Evolutionary conservation across 2,888 invertebrate species (phyloP).

Genomic region (Serripes groenlandicus): DNA sequence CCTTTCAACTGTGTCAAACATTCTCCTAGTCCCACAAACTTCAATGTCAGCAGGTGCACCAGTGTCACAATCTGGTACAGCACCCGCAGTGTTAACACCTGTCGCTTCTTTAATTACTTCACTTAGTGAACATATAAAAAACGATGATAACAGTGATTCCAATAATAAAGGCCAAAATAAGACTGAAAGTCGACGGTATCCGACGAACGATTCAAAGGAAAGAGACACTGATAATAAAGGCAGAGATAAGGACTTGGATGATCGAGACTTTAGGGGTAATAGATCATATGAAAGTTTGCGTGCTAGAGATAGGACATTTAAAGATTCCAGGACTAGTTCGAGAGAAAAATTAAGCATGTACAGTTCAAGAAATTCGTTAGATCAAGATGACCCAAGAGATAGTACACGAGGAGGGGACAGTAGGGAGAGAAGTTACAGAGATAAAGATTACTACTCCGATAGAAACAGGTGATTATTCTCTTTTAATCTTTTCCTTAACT

Average conservation of each 20-base stretch:
- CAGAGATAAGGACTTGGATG: constrained; percentile 43
- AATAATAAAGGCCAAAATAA: constrained; percentile 23
- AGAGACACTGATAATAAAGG: constrained; percentile 40
- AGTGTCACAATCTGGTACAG: neutral
- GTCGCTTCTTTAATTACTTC: constrained; percentile 68
- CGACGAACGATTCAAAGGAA: no score
- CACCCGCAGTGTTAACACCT: constrained; percentile 56
- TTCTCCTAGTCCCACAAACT: constrained; percentile 78
- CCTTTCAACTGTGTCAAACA: constrained; percentile 72
- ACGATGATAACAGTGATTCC: constrained; percentile 33
- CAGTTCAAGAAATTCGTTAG: constrained; percentile 58
- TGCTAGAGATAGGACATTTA: constrained; percentile 54
- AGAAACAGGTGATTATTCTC: constrained; percentile 46
- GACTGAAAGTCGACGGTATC: constrained; percentile 29
- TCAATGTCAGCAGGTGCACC: neutral
- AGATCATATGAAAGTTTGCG: constrained; percentile 57
- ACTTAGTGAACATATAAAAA: constrained; percentile 68
- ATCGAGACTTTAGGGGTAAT: constrained; percentile 57
- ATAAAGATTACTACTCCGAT: constrained; percentile 54
- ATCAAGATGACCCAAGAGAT: constrained; percentile 56
- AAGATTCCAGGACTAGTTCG: constrained; percentile 63
- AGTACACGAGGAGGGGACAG: constrained; percentile 51
- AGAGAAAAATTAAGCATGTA: constrained; percentile 54
- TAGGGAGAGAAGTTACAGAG: constrained; percentile 49
- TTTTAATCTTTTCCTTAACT: neutral